Evolutionary conservation across 2,113 vertebrate species (phyloP).

Genomic region (Gracilinanus agilis): DNA sequence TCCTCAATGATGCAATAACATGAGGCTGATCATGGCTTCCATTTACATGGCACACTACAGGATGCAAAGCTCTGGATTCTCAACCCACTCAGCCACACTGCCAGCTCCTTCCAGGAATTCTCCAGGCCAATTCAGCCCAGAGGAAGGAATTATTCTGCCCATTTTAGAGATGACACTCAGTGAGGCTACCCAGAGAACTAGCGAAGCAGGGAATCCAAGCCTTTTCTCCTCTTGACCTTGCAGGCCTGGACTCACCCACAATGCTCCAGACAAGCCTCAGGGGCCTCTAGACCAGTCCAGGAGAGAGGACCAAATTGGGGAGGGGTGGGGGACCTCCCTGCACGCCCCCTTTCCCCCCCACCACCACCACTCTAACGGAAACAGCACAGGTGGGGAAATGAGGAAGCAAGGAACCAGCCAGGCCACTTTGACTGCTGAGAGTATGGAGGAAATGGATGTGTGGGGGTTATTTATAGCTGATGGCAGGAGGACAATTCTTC

Average conservation of each 20-base stretch:
- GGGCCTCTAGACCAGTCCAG: not conserved
- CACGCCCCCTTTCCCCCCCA: too few relatives aligned
- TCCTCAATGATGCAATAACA: not conserved
- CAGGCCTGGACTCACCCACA: not conserved
- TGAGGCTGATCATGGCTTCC: not conserved
- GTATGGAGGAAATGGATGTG: rapidly evolving
- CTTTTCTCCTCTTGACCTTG: not conserved
- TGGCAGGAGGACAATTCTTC: slow-evolving; percentile 70
- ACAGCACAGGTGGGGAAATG: not conserved
- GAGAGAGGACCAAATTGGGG: not conserved
- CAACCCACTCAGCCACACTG: too few relatives aligned
- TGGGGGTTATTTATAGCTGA: slow-evolving; percentile 3
- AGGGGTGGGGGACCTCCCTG: not conserved
- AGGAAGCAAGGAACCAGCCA: not conserved
- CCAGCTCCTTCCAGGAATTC: too few relatives aligned
- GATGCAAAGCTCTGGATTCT: too few relatives aligned
- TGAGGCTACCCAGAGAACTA: not conserved
- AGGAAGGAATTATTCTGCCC: not conserved
- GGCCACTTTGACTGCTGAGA: rapidly evolving
- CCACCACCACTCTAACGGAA: not conserved
- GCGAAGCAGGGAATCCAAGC: not conserved
- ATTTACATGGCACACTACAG: not conserved
- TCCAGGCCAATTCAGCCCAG: too few relatives aligned
- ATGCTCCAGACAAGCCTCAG: not conserved
- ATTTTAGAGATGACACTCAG: not conserved